Evolutionary conservation across 2,888 invertebrate species (phyloP).

Genomic region (Myopa tessellatipennis): DNA sequence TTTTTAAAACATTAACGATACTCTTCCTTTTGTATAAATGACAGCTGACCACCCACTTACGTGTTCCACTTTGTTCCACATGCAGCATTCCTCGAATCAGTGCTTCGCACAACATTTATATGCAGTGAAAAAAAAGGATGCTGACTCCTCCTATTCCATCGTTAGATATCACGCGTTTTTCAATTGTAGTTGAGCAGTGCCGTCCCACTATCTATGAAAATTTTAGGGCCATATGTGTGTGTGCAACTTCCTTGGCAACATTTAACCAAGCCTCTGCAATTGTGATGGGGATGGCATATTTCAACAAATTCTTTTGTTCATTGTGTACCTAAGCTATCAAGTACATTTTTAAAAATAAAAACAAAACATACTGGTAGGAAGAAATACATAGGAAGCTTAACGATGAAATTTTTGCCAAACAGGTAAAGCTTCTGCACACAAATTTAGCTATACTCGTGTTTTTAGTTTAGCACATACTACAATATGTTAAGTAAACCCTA

Average conservation of each 20-base stretch:
- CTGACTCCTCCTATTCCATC: slow-evolving; percentile 33
- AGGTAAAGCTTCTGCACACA: too few relatives aligned
- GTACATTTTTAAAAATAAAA: too few relatives aligned
- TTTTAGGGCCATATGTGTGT: too few relatives aligned
- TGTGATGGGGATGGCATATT: neutral
- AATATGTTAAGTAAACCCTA: too few relatives aligned
- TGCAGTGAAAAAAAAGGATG: slow-evolving; percentile 23
- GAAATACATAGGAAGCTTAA: too few relatives aligned
- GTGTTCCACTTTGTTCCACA: neutral
- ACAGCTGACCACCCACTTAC: slow-evolving; percentile 3
- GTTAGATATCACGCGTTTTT: neutral
- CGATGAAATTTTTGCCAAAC: too few relatives aligned
- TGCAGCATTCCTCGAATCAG: slow-evolving; percentile 35
- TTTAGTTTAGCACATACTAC: too few relatives aligned
- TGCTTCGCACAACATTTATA: slow-evolving; percentile 23
- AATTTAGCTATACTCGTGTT: too few relatives aligned
- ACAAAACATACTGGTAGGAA: too few relatives aligned
- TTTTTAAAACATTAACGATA: neutral
- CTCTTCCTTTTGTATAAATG: too few relatives aligned
- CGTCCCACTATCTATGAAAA: neutral
- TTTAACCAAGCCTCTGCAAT: neutral
- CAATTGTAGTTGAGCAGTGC: neutral
- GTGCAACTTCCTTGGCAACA: neutral
- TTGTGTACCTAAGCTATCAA: too few relatives aligned
- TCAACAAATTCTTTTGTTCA: too few relatives aligned